Evolutionary conservation across 2,888 invertebrate genomes (phyloP).

Genomic region (Dorcus parallelipipedus): DNA sequence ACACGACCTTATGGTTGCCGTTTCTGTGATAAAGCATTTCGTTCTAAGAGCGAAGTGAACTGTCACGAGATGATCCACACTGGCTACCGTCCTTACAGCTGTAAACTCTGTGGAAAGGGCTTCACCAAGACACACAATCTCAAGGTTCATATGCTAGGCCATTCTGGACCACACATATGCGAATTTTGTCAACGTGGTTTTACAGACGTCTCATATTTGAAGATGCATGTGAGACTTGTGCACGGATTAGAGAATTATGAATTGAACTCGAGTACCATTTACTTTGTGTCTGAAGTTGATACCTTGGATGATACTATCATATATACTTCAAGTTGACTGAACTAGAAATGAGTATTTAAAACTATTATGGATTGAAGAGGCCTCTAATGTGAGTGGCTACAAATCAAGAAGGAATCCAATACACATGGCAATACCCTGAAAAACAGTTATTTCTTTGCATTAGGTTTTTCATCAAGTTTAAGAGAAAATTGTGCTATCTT

Average conservation of each 20-base stretch:
- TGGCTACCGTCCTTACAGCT: constrained; percentile 46
- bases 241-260: constrained; percentile 17
- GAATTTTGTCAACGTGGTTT: constrained; percentile 30
- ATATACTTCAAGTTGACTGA: too few species aligned
- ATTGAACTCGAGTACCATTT: neutral
- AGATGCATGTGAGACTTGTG: constrained; percentile 29
- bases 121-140: constrained; percentile 48
- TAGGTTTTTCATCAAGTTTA: too few species aligned
- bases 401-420: too few species aligned
- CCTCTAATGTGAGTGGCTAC: too few species aligned
- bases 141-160: constrained; percentile 51
- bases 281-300: neutral
- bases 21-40: constrained; percentile 72
- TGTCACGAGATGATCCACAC: constrained; percentile 46
- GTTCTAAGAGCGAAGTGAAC: constrained; percentile 59
- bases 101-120: constrained; percentile 48
- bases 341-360: too few species aligned
- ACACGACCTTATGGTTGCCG: constrained; percentile 75
- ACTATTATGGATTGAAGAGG: too few species aligned
- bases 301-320: too few species aligned
- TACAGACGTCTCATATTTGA: constrained; percentile 28
- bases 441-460: too few species aligned
- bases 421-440: too few species aligned
- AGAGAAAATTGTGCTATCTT: too few species aligned
- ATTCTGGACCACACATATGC: constrained; percentile 41